Evolutionary conservation across 1,140 invertebrate genomes (phyloP).

Genomic region (Pygmarrhopalites habei): DNA sequence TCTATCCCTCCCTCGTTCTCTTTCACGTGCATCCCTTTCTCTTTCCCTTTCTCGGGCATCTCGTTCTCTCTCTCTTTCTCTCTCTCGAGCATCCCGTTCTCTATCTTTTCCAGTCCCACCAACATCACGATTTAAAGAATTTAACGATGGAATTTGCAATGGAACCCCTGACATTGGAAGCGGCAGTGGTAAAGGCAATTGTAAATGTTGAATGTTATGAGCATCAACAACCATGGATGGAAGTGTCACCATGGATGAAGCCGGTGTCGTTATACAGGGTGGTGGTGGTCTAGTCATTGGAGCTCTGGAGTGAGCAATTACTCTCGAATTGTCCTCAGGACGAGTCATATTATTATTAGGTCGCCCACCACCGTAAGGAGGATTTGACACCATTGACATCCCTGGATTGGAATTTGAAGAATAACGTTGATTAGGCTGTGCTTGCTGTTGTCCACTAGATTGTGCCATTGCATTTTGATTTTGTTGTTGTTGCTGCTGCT

Average conservation of each 20-base stretch:
- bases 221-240: neutral
- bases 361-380: slow-evolving; percentile 19
- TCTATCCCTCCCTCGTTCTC: slow-evolving; percentile 32
- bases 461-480: neutral
- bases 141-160: slow-evolving; percentile 1
- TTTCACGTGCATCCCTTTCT: slow-evolving; percentile 16
- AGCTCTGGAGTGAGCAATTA: neutral
- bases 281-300: neutral
- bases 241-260: slow-evolving; percentile 5
- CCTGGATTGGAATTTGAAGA: neutral
- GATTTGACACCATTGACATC: slow-evolving; percentile 26
- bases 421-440: neutral
- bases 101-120: slow-evolving; percentile 35
- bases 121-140: slow-evolving; percentile 41
- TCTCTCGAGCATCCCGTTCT: slow-evolving; percentile 44
- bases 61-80: slow-evolving; percentile 46
- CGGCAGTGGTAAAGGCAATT: neutral
- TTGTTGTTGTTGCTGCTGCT: neutral
- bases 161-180: neutral
- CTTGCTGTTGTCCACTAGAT: neutral
- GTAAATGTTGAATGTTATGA: neutral
- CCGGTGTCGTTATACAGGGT: neutral
- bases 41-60: slow-evolving; percentile 15
- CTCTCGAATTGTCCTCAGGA: neutral
- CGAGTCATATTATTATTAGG: neutral